A percentile compares a stretch with the other conserved stretches of the same genome.
Conservation (phyloP, 2,888 invertebrate genomes). For the Tinea trinotella region DNA sequence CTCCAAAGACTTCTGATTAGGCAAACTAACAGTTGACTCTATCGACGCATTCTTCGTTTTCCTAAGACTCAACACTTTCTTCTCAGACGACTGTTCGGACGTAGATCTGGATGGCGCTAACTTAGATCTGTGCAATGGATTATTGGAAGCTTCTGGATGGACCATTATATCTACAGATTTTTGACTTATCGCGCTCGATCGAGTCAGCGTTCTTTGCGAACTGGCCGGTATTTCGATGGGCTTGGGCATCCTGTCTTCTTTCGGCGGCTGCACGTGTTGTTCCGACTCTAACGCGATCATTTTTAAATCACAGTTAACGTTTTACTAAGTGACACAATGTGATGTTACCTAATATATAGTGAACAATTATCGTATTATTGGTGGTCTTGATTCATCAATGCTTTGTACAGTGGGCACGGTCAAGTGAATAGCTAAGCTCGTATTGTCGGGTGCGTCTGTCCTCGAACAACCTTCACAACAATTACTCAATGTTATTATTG, state of each 20-base stretch:
- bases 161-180: constrained; percentile 73
- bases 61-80: constrained; percentile 56
- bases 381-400: constrained; percentile 59
- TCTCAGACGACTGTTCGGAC: constrained; percentile 61
- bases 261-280: constrained; percentile 35
- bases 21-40: constrained; percentile 67
- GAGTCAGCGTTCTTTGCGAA: constrained; percentile 70
- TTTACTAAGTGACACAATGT: background rate
- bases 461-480: constrained; percentile 49
- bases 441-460: constrained; percentile 43
- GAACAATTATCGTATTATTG: constrained; percentile 48
- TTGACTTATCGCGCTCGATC: constrained; percentile 74
- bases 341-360: constrained; percentile 3
- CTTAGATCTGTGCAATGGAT: constrained; percentile 62
- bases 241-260: constrained; percentile 47
- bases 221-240: constrained; percentile 35
- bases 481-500: constrained; percentile 64
- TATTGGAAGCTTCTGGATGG: constrained; percentile 57
- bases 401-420: constrained; percentile 60
- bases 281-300: constrained; percentile 66
- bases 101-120: constrained; percentile 59
- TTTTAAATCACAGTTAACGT: constrained; percentile 24
- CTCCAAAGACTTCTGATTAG: constrained; percentile 66
- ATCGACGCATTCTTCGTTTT: constrained; percentile 66
- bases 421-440: constrained; percentile 49